Conservation (phyloP, 1,140 invertebrate genomes). For the Bombyx mori region ASM3026992v2 NC_085131.1:7664501-7665000, state of each 20-base stretch:
- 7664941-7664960: constrained; percentile 62
- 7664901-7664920: constrained; percentile 52
- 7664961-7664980: constrained; percentile 46
- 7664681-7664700: too few species aligned
- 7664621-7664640: too few species aligned
- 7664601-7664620: too few species aligned
- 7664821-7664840: constrained; percentile 33
- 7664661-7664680: too few species aligned
- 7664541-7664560: background rate
- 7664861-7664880: constrained; percentile 52
- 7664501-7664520: background rate
- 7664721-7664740: too few species aligned
- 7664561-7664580: constrained; percentile 3
- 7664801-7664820: constrained; percentile 19
- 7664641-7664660: too few species aligned
- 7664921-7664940: constrained; percentile 65
- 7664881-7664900: constrained; percentile 30
- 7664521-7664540: background rate
- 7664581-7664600: too few species aligned
- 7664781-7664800: too few species aligned
- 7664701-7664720: too few species aligned
- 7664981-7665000: too few species aligned
- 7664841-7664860: constrained; percentile 54
- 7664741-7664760: too few species aligned
- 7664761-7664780: too few species aligned